Percentiles rank a stretch among this genome's conserved stretches.
Evolutionary conservation across 2,888 invertebrate genomes (phyloP).

Genomic region (Lochmaea capreae): DNA sequence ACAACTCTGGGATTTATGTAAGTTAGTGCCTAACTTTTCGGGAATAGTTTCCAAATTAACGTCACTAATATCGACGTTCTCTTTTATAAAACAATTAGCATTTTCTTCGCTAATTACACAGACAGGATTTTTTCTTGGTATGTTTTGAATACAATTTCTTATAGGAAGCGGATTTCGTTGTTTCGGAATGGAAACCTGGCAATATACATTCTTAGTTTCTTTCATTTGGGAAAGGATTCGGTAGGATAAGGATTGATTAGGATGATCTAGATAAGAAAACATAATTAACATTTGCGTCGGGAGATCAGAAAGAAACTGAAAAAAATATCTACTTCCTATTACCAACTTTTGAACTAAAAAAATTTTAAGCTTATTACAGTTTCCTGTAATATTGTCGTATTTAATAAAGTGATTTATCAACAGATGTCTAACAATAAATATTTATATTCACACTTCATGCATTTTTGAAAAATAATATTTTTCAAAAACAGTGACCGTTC

Average conservation of each 20-base stretch:
- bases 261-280: slow-evolving; percentile 31
- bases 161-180: background rate
- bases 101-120: background rate
- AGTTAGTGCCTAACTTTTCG: slow-evolving; percentile 47
- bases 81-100: slow-evolving; percentile 32
- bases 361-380: no score
- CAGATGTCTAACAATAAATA: no score
- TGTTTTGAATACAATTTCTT: background rate
- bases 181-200: slow-evolving; percentile 12
- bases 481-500: no score
- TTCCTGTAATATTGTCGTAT: no score
- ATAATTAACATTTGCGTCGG: background rate
- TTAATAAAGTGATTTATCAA: no score
- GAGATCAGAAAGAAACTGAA: background rate
- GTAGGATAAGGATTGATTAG: slow-evolving; percentile 27
- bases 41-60: slow-evolving; percentile 6
- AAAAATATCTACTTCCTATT: background rate
- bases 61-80: slow-evolving; percentile 37
- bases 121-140: background rate
- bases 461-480: no score
- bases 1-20: slow-evolving; percentile 57
- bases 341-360: no score
- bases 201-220: slow-evolving; percentile 24
- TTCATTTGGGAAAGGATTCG: slow-evolving; percentile 23
- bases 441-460: no score